Percentiles rank a stretch among this genome's conserved stretches.
Evolutionary conservation across 2,113 vertebrate genomes (phyloP).

Genomic region (Apodemus sylvaticus): DNA sequence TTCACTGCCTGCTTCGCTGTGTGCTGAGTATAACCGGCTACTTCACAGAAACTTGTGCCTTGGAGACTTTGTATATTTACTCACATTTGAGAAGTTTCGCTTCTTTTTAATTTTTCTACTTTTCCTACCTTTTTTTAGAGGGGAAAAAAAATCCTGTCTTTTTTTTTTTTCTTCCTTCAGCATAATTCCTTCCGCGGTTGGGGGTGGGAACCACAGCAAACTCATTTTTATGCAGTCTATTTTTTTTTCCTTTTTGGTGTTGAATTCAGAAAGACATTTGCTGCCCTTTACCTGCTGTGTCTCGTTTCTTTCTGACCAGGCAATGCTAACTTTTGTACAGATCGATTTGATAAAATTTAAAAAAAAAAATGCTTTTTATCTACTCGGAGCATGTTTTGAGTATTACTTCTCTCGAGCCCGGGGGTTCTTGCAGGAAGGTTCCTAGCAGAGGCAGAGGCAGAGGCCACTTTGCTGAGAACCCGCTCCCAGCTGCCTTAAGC

Average conservation of each 20-base stretch:
- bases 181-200: constrained; percentile 78
- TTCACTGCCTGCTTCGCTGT: constrained; percentile 82
- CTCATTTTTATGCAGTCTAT: constrained; percentile 84
- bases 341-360: constrained; percentile 91
- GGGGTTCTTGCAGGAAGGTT: background rate
- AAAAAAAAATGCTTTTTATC: constrained; percentile 84
- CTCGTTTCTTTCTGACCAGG: constrained; percentile 92
- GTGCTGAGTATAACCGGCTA: constrained; percentile 85
- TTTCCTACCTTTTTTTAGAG: constrained; percentile 82
- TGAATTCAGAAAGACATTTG: constrained; percentile 80
- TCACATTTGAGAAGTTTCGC: constrained; percentile 81
- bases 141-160: background rate
- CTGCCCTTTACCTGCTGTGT: constrained; percentile 88
- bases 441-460: background rate
- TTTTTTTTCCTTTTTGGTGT: constrained; percentile 59
- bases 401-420: constrained; percentile 46
- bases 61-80: constrained; percentile 87
- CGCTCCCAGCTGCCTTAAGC: background rate
- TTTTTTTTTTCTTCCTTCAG: constrained; percentile 67
- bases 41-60: constrained; percentile 89
- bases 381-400: constrained; percentile 56
- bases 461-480: background rate
- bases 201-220: constrained; percentile 69
- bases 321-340: constrained; percentile 96
- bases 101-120: constrained; percentile 88